Conservation (phyloP, 2,888 invertebrate species). For the Ennomos quercinarius region DNA sequence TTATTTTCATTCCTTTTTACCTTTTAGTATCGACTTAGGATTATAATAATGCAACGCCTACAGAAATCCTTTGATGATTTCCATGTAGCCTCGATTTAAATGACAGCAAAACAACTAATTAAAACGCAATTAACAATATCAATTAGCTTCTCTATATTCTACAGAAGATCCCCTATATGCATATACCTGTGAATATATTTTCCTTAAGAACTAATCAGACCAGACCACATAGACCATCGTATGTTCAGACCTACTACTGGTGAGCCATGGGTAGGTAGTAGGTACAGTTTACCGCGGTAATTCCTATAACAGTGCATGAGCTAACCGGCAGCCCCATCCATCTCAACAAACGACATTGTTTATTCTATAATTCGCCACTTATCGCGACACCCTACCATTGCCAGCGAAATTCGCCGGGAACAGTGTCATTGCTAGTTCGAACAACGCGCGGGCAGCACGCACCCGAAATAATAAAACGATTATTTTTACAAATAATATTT, state of each 20-base stretch:
- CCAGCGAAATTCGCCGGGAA: conserved; percentile 56
- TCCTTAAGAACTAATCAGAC: conserved; percentile 8
- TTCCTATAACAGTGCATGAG: conserved; percentile 40
- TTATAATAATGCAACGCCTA: too few species aligned
- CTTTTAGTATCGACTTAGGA: too few species aligned
- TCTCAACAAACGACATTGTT: conserved; percentile 57
- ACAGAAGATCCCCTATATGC: conserved; percentile 8
- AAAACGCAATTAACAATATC: conserved; percentile 23
- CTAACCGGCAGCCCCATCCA: conserved; percentile 46
- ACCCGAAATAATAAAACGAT: conserved; percentile 45
- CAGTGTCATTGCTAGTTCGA: conserved; percentile 62
- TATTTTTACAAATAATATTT: conserved; percentile 42
- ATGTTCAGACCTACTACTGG: background rate
- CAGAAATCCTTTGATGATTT: too few species aligned
- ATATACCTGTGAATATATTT: background rate
- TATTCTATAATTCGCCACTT: conserved; percentile 63
- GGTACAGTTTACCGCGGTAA: conserved; percentile 12
- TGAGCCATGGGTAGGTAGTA: background rate
- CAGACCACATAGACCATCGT: background rate
- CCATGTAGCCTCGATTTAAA: too few species aligned
- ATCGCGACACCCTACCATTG: conserved; percentile 56
- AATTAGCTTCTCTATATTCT: conserved; percentile 30
- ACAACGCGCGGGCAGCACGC: conserved; percentile 66
- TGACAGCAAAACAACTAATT: background rate
- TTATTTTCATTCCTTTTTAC: too few species aligned